phyloP scores from a whole-genome alignment of 2,797 vertebrate species.

The Pachyuromys duprasi region DNA sequence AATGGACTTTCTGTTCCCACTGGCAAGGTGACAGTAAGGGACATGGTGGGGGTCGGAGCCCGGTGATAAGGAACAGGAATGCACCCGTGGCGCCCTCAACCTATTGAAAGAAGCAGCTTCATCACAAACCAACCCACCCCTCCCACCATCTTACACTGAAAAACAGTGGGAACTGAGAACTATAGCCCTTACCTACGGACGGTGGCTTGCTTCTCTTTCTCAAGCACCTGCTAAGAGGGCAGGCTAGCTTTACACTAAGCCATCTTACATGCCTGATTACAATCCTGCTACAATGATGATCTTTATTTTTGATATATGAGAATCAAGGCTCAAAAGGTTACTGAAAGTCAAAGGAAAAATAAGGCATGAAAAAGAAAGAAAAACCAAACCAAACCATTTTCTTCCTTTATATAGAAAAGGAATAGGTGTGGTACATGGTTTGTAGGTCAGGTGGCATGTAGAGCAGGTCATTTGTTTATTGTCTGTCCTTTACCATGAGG shows the following conservation, averaged over 20 bases:
- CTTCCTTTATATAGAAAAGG: constrained; percentile 35
- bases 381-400: not conserved
- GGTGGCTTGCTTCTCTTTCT: constrained; percentile 33
- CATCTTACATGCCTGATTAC: constrained; percentile 51
- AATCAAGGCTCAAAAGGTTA: constrained; percentile 54
- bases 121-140: not conserved
- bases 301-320: constrained; percentile 56
- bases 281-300: constrained; percentile 56
- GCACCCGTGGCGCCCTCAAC: not conserved
- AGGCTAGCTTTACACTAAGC: constrained; percentile 41
- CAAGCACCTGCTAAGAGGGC: not conserved
- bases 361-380: not conserved
- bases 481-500: not conserved
- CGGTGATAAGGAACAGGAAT: not conserved
- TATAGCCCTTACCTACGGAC: not conserved
- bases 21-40: not conserved
- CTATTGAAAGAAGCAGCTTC: not conserved
- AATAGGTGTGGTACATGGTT: not conserved
- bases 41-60: not conserved
- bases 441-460: not conserved
- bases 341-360: constrained; percentile 45
- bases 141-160: not conserved
- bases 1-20: not conserved
- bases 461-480: not conserved
- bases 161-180: not conserved